Base-by-base conservation (phyloP, 2,888 invertebrate species). In the Andrena praecox region DNA sequence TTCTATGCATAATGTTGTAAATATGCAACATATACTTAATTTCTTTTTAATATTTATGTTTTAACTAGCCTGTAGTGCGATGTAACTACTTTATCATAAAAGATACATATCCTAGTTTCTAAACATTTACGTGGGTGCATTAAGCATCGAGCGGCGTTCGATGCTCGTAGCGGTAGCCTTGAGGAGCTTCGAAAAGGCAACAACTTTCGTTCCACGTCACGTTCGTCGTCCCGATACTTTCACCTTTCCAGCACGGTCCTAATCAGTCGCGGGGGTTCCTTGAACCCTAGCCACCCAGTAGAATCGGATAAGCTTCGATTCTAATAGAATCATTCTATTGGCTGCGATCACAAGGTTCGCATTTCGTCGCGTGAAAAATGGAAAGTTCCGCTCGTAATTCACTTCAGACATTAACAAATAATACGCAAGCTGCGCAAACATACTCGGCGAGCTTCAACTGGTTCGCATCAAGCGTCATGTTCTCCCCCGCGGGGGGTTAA, bases 181-280 rank as follows among this genome's bases (percentile, higher is more conserved):
- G 83, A 29, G 52, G 10, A 12, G 24, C 31, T 69, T 52, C 52
- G 64, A 60, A 48, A 67, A 69, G 48, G 31, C 27, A 56, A 12
- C 60, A 24, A 76, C 84, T 84, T 84, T 84, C 84, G n/a, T 64
- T 77, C 70, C 2, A 63, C 67, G 31, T 31, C 64, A 8, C 68
- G 20, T 56, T 33, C 35, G 50, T 24, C n/a, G 70, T 20, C 50
- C 64, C 48, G 42, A n/a, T 56, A 75, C 79, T 79, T 84, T 84
- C 84, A 75, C 79, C 68, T 48, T 7, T 63, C 48, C 5, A n/a
- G 42, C 70, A 31, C 12, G 2, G 33, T 48, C 12, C 60, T 27
- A 67, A 60, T 71, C 59, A 48, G 5, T 8, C 8, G 0, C 2
- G 10, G 4, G n/a, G 2, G 64, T 73, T 60, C 31, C 5, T 33